A percentile compares a stretch with the other conserved stretches of the same genome.
These are phyloP conservation scores for Sebastes melanostomus DNA, from an alignment of 2,797 vertebrate species.

Conservation along the genomic window DNA sequence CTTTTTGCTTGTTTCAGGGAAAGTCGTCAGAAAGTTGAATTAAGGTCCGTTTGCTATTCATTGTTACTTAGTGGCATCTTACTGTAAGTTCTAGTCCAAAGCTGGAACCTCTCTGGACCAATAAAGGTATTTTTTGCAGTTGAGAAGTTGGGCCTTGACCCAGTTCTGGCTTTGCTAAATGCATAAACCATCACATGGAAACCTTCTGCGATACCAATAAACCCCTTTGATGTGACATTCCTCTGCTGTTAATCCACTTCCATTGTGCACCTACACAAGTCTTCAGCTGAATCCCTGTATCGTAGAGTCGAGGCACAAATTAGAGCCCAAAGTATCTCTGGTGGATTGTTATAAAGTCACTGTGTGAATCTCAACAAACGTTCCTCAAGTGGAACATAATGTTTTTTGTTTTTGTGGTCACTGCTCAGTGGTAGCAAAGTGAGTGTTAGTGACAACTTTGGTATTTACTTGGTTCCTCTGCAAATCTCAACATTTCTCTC, in stretches of 20 bases:
- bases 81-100: not conserved
- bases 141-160: not conserved
- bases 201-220: conserved; percentile 35
- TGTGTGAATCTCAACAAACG: conserved; percentile 22
- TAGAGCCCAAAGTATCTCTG: conserved; percentile 1
- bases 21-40: not conserved
- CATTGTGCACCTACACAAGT: not conserved
- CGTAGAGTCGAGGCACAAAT: conserved; percentile 26
- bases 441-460: conserved; percentile 5
- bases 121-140: not conserved
- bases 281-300: conserved; percentile 4
- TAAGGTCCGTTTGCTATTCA: not conserved
- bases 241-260: conserved; percentile 30
- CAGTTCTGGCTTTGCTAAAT: conserved; percentile 36
- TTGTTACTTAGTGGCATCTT: not conserved
- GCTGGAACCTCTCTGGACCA: not conserved
- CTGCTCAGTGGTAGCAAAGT: not conserved
- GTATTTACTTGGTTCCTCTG: conserved; percentile 13
- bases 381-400: not conserved
- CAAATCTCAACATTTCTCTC: conserved; percentile 10
- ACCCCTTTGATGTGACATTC: conserved; percentile 21
- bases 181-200: conserved; percentile 43
- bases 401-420: conserved; percentile 22
- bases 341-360: conserved; percentile 22
- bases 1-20: not conserved